These are phyloP conservation scores for Microcebus griseorufus DNA, from an alignment of 2,113 vertebrate species.

Conservation along the genomic window DNA sequence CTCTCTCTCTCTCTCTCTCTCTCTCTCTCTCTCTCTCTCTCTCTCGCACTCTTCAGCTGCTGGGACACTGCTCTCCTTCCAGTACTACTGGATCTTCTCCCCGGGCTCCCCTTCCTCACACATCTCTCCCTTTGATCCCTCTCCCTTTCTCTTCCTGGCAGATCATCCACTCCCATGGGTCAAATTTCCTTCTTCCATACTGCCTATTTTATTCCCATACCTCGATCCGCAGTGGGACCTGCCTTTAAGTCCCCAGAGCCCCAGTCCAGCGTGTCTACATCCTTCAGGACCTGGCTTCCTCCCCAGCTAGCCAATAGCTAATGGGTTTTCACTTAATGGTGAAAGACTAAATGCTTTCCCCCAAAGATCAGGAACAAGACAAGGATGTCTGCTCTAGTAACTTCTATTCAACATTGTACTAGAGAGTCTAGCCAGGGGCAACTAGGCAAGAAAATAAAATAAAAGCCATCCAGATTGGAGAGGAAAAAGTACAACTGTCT, in stretches of 20 bases:
- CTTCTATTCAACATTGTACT: neutral
- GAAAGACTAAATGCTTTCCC: neutral
- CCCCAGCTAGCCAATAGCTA: neutral
- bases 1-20: no score
- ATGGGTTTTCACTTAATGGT: neutral
- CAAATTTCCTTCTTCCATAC: neutral
- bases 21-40: no score
- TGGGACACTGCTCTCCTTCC: neutral
- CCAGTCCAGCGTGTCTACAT: neutral
- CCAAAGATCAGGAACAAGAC: neutral
- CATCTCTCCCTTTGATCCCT: neutral
- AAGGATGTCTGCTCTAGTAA: neutral
- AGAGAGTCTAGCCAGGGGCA: neutral
- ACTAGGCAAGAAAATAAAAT: neutral
- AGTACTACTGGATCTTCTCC: neutral
- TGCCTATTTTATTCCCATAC: neutral
- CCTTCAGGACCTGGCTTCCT: neutral
- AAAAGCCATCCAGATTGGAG: neutral
- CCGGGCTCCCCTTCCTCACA: neutral
- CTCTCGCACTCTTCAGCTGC: fast-evolving
- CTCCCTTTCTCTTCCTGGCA: neutral
- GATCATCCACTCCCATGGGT: neutral
- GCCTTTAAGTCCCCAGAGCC: neutral
- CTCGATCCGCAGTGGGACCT: neutral
- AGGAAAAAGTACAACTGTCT: neutral